Conservation (phyloP, 2,113 vertebrate genomes). For the Microtus pennsylvanicus region DNA sequence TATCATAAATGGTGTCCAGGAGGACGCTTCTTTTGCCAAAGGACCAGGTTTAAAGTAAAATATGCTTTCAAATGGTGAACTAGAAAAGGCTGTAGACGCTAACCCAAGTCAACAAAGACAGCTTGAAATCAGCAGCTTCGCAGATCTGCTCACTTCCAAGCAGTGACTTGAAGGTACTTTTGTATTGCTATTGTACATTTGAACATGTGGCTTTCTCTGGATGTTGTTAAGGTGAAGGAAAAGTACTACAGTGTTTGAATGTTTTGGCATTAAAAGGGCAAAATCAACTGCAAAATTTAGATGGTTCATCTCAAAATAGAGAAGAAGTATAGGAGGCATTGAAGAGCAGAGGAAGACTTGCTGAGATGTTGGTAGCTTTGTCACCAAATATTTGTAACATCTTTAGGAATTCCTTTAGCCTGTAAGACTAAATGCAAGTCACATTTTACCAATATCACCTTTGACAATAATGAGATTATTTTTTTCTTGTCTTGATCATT, state of each 20-base stretch:
- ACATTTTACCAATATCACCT: slow-evolving; percentile 8
- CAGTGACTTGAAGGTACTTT: neutral
- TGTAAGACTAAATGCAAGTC: too few relatives aligned
- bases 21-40: neutral
- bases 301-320: neutral
- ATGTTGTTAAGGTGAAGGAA: neutral
- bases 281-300: neutral
- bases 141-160: neutral
- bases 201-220: neutral
- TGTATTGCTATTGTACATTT: neutral
- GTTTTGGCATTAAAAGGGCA: neutral
- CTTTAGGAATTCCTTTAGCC: neutral
- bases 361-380: neutral
- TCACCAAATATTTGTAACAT: neutral
- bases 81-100: neutral
- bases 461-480: neutral
- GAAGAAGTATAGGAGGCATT: neutral
- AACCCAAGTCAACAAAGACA: neutral
- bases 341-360: neutral
- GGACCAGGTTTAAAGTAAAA: neutral
- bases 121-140: neutral
- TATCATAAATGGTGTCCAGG: neutral
- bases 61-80: neutral
- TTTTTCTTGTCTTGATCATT: neutral
- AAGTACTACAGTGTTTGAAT: neutral